Percentiles rank a stretch among this genome's conserved stretches.
These are phyloP conservation scores for Orthonychiurus folsomi DNA, from an alignment of 2,888 invertebrate genomes.

Conservation along the genomic window DNA sequence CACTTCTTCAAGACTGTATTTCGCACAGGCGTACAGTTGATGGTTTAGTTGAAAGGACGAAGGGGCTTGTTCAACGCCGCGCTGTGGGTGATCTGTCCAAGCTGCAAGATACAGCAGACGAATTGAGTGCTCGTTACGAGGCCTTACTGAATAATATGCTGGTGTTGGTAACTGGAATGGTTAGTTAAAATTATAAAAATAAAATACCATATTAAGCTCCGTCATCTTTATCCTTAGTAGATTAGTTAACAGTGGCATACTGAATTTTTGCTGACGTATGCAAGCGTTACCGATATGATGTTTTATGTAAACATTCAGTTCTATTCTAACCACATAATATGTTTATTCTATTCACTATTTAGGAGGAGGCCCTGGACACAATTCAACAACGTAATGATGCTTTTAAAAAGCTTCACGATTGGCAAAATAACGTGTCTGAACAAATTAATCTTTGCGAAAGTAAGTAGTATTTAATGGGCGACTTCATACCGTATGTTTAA, in stretches of 20 bases:
- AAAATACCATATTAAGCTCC: too few relatives aligned
- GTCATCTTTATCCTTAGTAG: too few relatives aligned
- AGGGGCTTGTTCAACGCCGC: conserved; percentile 56
- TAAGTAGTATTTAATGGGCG: too few relatives aligned
- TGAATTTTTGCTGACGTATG: too few relatives aligned
- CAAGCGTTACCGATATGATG: too few relatives aligned
- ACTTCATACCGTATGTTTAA: too few relatives aligned
- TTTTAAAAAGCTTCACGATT: conserved; percentile 77
- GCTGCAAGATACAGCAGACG: conserved; percentile 60
- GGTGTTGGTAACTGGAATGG: conserved; percentile 59
- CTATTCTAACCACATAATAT: too few relatives aligned
- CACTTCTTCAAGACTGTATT: conserved; percentile 75
- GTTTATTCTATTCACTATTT: too few relatives aligned
- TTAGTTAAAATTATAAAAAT: too few relatives aligned
- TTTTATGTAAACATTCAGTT: too few relatives aligned
- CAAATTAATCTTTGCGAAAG: conserved; percentile 64
- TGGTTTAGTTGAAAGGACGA: conserved; percentile 79
- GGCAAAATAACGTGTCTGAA: conserved; percentile 84
- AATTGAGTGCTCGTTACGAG: conserved; percentile 68
- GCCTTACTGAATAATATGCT: conserved; percentile 58
- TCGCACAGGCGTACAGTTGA: conserved; percentile 86
- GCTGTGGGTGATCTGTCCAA: conserved; percentile 51
- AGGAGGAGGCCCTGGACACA: conserved; percentile 67
- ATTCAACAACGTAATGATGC: conserved; percentile 79
- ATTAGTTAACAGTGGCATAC: too few relatives aligned